Evolutionary conservation across 2,888 invertebrate species (phyloP), one percentile per base, ranked within the genome.

Genomic region (Spodoptera littoralis): DNA sequence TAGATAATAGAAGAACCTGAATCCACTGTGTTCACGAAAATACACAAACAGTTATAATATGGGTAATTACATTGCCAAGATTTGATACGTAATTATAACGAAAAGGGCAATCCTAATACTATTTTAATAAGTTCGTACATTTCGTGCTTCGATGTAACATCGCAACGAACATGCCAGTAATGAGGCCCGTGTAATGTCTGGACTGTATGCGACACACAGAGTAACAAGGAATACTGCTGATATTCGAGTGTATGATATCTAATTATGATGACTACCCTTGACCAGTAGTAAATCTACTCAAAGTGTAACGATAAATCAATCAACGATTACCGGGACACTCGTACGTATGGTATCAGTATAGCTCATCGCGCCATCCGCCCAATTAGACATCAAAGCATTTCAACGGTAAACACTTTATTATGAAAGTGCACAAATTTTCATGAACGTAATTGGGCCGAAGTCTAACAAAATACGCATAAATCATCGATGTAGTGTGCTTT

Each of bases 371-470:
- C 81, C 80, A 80, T 75, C 82, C 81, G 82, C 86, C 88, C 88
- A 93, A 93, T 93, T 92, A 93, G 86, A 93, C 90, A 89, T 94
- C 93, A 94, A 94, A 94, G 92, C 77, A 78, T 77, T 83, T 81
- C 80, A 81, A 79, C 83, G 82, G 86, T 88, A 84, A 91, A 88
- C 86, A 89, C 88, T 90, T 90, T 92, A 92, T 92, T 89, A 88
- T 89, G 88, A 89, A 88, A 87, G 89, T 89, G 87, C 88, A 92
- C 91, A 89, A 92, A 92, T 91, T 92, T 92, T 90, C 89, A 81
- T 83, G 83, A 84, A 86, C 87, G 87, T 93, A 93, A 93, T 93
- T 93, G 89, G 92, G 86, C 82, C 89, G 88, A 84, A 87, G 86
- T 86, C 84, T 87, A 91, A 92, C 91, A 91, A 91, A 90, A 92